Percentiles rank a stretch among this genome's conserved stretches.
phyloP scores from a whole-genome alignment of 1,140 invertebrate genomes.

The Aphis craccivora region DNA sequence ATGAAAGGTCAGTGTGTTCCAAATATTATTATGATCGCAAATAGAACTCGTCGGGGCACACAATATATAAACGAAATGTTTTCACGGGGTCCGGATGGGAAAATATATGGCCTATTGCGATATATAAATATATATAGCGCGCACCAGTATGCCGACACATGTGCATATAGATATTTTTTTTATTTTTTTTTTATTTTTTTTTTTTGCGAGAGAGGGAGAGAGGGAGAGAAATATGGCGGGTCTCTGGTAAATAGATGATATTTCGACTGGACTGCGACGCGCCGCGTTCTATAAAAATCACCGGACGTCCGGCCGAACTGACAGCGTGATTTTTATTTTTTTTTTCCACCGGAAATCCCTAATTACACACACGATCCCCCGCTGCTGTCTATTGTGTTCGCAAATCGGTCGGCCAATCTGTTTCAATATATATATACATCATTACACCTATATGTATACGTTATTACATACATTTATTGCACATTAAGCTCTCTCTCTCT shows the following conservation, averaged over 20 bases:
- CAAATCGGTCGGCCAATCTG: slow-evolving; percentile 1
- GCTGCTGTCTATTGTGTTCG: background rate
- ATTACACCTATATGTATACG: background rate
- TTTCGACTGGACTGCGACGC: background rate
- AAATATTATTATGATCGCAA: background rate
- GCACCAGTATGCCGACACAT: background rate
- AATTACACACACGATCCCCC: background rate
- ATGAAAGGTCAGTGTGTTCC: too few species aligned
- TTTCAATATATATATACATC: background rate
- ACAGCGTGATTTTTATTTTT: slow-evolving; percentile 15
- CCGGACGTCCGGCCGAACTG: slow-evolving; percentile 36
- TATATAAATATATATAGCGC: background rate
- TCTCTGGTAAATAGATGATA: background rate
- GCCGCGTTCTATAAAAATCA: slow-evolving; percentile 25
- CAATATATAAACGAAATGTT: background rate
- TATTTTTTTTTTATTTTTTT: background rate
- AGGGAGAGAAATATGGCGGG: background rate
- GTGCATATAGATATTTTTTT: background rate
- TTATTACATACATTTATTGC: background rate
- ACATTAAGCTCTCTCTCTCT: background rate
- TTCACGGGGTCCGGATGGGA: background rate
- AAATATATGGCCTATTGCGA: background rate
- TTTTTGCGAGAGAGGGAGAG: too few species aligned
- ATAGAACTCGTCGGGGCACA: background rate
- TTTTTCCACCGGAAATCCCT: slow-evolving; percentile 1